Base-by-base conservation (phyloP, 2,113 vertebrate genomes). In the Dicentrarchus labrax region DNA sequence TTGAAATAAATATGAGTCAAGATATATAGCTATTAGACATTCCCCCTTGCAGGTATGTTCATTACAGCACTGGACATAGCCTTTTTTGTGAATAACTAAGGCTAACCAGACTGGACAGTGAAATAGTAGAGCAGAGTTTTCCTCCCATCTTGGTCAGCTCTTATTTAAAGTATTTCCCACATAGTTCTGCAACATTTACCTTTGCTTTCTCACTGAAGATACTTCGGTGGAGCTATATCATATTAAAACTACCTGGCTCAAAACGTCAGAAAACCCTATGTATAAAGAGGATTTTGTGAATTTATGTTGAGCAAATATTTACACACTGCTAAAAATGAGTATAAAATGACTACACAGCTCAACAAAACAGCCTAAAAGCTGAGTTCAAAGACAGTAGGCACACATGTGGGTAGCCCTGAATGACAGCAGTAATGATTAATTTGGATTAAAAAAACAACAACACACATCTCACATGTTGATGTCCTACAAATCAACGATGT, bases 401-500 rank as follows among this genome's bases (percentile, higher is more conserved):
- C 36, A 47, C 13, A 76, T 38, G 66, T 51, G n/a, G 15, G 51
- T 16, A 75, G 21, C 38, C 10, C 13, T 30, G 53, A 59, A 69
- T 51, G 16, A 78, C 70, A 76, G 56, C 53, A 47, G 45, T 47
- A 47, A 47, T 15, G 45, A 47, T 47, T 47, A 47, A 47, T 47
- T 47, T 47, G 45, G 45, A 47, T 47, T 47, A 47, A 47, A 47
- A 13, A 47, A 47, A 47, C 30, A 39, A 71, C 68, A 16, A 36
- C 21, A 39, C 56, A 73, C 45, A 47, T n/a, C 61, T 69, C 62
- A 57, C 72, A 69, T 72, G 53, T 45, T 0, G 45, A 67, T 13
- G 45, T 47, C 12, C 45, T 47, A 47, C 72, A 86, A 43, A 60
- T 85, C 75, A 81, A 5, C 54, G 30, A 57, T 39, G 89, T 72